These are phyloP conservation scores for Rhingia campestris DNA, from an alignment of 2,888 invertebrate genomes.

Conservation along the genomic window DNA sequence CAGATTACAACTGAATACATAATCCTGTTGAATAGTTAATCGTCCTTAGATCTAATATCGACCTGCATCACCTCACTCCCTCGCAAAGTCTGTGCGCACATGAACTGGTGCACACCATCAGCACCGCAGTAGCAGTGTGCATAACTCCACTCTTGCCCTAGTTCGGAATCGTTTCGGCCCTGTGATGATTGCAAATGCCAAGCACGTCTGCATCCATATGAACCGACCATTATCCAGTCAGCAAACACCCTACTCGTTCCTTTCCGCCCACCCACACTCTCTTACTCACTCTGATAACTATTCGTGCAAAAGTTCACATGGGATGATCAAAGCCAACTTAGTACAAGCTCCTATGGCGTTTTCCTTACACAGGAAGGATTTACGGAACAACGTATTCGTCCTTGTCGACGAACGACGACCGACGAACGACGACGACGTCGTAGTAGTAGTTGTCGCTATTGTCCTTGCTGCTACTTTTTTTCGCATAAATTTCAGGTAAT, in stretches of 20 bases:
- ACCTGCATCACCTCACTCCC: conserved; percentile 54
- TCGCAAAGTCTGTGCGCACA: conserved; percentile 30
- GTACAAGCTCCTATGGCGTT: conserved; percentile 39
- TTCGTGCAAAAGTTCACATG: conserved; percentile 62
- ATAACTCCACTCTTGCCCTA: conserved; percentile 62
- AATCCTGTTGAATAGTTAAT: conserved; percentile 74
- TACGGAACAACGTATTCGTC: conserved; percentile 58
- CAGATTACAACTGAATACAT: conserved; percentile 73
- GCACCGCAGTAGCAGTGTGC: conserved; percentile 32
- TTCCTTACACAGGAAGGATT: conserved; percentile 65
- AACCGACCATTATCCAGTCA: conserved; percentile 75
- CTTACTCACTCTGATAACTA: conserved; percentile 4
- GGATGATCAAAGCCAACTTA: conserved; percentile 61
- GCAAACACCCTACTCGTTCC: conserved; percentile 60
- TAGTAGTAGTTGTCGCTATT: conserved; percentile 43
- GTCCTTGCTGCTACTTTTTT: conserved; percentile 68
- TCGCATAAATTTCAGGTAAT: conserved; percentile 74
- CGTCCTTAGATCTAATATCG: conserved; percentile 73
- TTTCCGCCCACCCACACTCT: neutral
- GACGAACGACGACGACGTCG: conserved; percentile 6
- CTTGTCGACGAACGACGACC: conserved; percentile 45
- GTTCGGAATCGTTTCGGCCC: conserved; percentile 65
- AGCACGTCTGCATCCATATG: conserved; percentile 73
- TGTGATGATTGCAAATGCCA: conserved; percentile 69
- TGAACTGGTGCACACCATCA: conserved; percentile 50